These are phyloP conservation scores for Rotaria sp. DNA, from an alignment of 2,888 invertebrate species.

Conservation along the genomic window DNA sequence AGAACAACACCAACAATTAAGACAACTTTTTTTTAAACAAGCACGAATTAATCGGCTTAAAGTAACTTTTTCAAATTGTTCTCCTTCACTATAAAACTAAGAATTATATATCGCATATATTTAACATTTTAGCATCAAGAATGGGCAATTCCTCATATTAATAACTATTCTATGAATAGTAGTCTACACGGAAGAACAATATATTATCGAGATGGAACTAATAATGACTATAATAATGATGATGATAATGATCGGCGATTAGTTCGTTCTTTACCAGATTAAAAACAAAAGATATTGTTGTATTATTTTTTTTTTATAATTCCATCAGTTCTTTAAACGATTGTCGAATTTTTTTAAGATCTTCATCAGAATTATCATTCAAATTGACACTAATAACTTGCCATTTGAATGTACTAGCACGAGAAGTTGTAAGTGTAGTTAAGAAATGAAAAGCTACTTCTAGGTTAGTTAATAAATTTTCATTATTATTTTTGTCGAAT, in stretches of 20 bases:
- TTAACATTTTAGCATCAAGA: neutral
- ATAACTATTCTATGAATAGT: neutral
- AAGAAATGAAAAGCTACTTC: slow-evolving; percentile 13
- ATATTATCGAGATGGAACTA: neutral
- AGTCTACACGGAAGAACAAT: neutral
- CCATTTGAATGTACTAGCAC: neutral
- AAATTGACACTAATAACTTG: neutral
- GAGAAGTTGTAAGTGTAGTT: neutral
- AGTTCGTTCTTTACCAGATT: slow-evolving; percentile 16
- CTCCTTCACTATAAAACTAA: too few relatives aligned
- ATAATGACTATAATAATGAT: neutral
- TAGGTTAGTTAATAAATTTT: neutral
- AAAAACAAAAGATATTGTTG: neutral
- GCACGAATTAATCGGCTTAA: neutral
- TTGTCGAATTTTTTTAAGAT: neutral
- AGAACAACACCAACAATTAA: neutral
- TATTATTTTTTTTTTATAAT: neutral
- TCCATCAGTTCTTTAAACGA: neutral
- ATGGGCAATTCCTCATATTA: neutral
- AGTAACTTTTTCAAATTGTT: neutral
- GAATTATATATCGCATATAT: neutral
- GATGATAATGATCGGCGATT: neutral
- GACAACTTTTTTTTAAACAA: slow-evolving; percentile 5
- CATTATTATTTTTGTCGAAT: neutral
- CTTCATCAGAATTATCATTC: neutral